Percentiles rank a stretch among this genome's conserved stretches.
Conservation (phyloP, 92 coral and sea anemone genomes). For the Phymanthus crucifer region DNA sequence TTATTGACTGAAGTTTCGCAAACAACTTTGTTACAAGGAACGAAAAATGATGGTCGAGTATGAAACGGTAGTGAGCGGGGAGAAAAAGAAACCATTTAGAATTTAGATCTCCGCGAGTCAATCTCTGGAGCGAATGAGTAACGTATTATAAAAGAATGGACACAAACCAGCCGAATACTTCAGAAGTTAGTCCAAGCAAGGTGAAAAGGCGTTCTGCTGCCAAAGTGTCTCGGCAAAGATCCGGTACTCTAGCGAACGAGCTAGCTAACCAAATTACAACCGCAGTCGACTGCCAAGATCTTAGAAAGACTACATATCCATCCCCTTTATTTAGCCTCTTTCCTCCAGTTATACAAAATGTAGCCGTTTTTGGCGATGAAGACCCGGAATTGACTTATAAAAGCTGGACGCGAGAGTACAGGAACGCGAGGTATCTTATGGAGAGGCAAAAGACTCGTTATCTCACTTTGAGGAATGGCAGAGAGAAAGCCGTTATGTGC, state of each 20-base stretch:
- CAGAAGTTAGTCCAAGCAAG: not conserved
- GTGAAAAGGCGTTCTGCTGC: not conserved
- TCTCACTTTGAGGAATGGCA: not conserved
- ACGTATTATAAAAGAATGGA: not conserved
- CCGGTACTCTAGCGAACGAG: not conserved
- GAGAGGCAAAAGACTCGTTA: not conserved
- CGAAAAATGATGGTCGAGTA: too few species aligned
- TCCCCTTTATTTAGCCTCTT: not conserved
- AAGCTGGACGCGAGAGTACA: not conserved
- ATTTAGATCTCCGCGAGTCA: too few species aligned
- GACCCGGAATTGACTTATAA: not conserved
- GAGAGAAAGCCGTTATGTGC: not conserved
- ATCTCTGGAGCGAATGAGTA: too few species aligned
- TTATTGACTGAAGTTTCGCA: too few species aligned
- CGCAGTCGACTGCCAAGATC: not conserved
- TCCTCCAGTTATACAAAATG: not conserved
- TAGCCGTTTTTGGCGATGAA: not conserved
- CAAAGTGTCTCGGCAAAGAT: not conserved
- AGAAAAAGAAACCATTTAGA: too few species aligned
- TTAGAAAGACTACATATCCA: not conserved
- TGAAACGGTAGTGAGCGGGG: too few species aligned
- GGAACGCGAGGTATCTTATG: not conserved
- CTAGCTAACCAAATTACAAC: too few species aligned
- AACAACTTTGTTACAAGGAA: too few species aligned
- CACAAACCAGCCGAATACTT: not conserved